Conservation (phyloP, 2,797 vertebrate genomes). For the Bradypus variegatus region DNA sequence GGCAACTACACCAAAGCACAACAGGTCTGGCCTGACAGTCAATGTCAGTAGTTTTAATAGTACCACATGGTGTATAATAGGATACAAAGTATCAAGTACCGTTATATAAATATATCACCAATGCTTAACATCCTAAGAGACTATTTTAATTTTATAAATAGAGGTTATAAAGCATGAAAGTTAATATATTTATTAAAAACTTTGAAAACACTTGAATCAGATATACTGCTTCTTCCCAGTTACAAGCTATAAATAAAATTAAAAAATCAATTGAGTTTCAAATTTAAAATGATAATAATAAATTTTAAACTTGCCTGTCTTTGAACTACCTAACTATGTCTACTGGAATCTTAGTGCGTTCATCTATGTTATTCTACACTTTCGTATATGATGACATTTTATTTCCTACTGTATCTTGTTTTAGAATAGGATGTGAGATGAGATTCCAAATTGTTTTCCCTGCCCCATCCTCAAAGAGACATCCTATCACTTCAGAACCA, state of each 20-base stretch:
- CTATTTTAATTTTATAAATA: conserved; percentile 16
- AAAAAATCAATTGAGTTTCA: conserved; percentile 6
- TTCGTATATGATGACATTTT: background rate
- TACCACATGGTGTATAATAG: background rate
- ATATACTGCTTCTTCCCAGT: background rate
- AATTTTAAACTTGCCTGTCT: background rate
- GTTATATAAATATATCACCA: background rate
- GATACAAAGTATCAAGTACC: background rate
- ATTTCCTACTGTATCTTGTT: background rate
- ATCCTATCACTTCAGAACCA: background rate
- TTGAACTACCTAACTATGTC: background rate
- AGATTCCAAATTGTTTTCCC: background rate
- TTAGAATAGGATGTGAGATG: background rate
- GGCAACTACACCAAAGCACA: background rate
- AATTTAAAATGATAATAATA: conserved; percentile 39
- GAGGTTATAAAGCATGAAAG: background rate
- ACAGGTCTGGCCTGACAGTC: background rate
- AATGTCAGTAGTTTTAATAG: background rate
- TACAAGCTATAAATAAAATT: background rate
- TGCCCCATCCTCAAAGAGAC: background rate
- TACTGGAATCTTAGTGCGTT: background rate
- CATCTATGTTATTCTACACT: background rate
- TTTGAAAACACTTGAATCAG: conserved; percentile 20
- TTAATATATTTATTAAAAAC: conserved; percentile 18
- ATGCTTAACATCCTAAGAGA: background rate